A percentile compares a stretch with the other conserved stretches of the same genome.
These are phyloP conservation scores for Dicerorhinus sumatrensis DNA, from an alignment of 2,113 vertebrate genomes.

Conservation along the genomic window DNA sequence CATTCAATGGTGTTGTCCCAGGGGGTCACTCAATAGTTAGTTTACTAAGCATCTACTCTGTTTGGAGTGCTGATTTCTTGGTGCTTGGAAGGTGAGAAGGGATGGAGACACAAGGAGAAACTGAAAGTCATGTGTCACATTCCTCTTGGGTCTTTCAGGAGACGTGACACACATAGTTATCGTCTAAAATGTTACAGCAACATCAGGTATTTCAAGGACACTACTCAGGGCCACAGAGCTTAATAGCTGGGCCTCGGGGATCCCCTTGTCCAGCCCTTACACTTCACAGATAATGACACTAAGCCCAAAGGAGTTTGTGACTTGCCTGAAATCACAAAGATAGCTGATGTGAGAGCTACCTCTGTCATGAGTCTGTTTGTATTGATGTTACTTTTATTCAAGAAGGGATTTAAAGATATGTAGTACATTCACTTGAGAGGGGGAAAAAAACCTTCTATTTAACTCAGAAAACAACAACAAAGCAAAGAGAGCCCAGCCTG, in stretches of 20 bases:
- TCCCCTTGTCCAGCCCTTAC: background rate
- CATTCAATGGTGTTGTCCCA: background rate
- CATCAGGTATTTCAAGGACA: background rate
- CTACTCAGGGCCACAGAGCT: background rate
- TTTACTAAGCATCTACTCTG: background rate
- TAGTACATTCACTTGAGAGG: background rate
- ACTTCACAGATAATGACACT: background rate
- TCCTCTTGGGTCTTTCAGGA: background rate
- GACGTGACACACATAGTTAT: background rate
- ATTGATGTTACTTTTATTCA: background rate
- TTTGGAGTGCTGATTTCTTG: background rate
- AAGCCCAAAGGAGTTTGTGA: background rate
- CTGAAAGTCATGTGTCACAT: background rate
- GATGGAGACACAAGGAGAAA: background rate
- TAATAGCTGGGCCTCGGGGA: background rate
- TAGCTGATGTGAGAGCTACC: background rate
- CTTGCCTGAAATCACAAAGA: background rate
- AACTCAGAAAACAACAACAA: background rate
- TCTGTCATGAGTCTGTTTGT: constrained; percentile 17
- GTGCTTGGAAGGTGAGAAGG: background rate
- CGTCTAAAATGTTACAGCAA: background rate
- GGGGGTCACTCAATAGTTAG: background rate
- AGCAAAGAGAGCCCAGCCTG: background rate
- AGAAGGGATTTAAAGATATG: background rate
- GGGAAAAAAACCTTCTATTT: background rate